Evolutionary conservation across 2,888 invertebrate genomes (phyloP), one percentile per base, ranked within the genome.

Genomic region (Thalpophila matura): DNA sequence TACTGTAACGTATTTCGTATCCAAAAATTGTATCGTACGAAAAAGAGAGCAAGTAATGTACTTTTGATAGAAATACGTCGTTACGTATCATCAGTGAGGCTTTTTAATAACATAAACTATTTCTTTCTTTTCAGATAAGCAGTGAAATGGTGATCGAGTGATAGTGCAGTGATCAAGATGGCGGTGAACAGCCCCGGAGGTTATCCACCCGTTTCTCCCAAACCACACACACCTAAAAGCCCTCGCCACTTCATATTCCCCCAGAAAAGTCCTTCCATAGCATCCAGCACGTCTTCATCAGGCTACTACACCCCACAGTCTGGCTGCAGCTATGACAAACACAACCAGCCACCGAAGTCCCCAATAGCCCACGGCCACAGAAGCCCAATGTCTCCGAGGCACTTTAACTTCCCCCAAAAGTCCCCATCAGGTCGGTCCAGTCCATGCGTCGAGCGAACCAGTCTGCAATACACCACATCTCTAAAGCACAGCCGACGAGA

Each of bases 131-230:
- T 1, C 92, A 94, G 94, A 83, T 91, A 54, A 76, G 51, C 65
- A 70, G 74, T 86, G 89, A 86, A 82, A 92, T 91, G 91, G 73
- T 62, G 70, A 45, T 29, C 6, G 38, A 63, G 79, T 74, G 64
- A 35, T 40, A 83, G 63, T 81, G 79, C 65, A 64, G 66, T 77
- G 86, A 84, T 82, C 84, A 88, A 76, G 74, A 96, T 96, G 96
- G 95, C 96, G 74, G 95, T 96, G 77, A 96, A 95, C 85, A 96
- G 96, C 78, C 96, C 96, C 4, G 96, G 96, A 78, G 93, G 95
- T 73, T 96, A 95, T 79, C 95, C 93, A 18, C 94, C 95, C 12
- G 89, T 95, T 37, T 96, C 96, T n/a, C 96, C 96, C 4, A 95
- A 95, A 71, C 94, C 95, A 0, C 91, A 91, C 74, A 95, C 95